Conservation (phyloP, 1,140 invertebrate species). For the Ostrea denselamellosa region DNA sequence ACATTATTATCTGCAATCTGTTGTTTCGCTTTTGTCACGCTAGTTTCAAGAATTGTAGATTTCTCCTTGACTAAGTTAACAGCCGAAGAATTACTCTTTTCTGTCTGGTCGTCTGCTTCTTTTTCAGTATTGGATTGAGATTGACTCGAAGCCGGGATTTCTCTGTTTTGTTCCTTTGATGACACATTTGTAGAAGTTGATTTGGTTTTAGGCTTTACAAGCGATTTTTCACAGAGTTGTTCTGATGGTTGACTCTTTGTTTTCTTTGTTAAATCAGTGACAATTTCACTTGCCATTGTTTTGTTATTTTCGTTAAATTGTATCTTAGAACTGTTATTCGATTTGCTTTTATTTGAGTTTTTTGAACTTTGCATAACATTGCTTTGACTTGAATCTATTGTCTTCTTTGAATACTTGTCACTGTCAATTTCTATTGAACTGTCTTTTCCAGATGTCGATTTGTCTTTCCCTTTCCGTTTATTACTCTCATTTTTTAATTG, state of each 20-base stretch:
- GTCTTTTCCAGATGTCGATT: conserved; percentile 15
- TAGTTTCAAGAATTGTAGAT: conserved; percentile 3
- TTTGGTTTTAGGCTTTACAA: conserved; percentile 4
- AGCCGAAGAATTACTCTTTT: conserved; percentile 32
- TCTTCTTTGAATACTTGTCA: conserved; percentile 6
- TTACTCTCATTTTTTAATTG: conserved; percentile 11
- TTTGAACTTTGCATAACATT: conserved; percentile 40
- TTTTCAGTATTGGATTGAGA: conserved; percentile 3
- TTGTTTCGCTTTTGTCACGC: background rate
- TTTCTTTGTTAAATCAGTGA: conserved; percentile 23
- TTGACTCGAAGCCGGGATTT: background rate
- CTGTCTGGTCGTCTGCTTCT: background rate
- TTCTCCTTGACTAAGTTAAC: conserved; percentile 39
- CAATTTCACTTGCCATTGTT: background rate
- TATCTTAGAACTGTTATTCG: conserved; percentile 1
- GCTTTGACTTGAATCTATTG: conserved; percentile 6
- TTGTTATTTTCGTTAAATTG: background rate
- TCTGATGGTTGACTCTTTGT: conserved; percentile 17
- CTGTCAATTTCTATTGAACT: background rate
- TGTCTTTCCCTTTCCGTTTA: conserved; percentile 34
- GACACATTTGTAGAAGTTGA: conserved; percentile 18
- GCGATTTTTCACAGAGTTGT: background rate
- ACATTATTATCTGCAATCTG: background rate
- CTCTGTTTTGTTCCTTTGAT: conserved; percentile 14
- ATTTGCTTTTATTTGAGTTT: conserved; percentile 10